phyloP scores from a whole-genome alignment of 2,113 vertebrate species.

The Spea bombifrons region DNA sequence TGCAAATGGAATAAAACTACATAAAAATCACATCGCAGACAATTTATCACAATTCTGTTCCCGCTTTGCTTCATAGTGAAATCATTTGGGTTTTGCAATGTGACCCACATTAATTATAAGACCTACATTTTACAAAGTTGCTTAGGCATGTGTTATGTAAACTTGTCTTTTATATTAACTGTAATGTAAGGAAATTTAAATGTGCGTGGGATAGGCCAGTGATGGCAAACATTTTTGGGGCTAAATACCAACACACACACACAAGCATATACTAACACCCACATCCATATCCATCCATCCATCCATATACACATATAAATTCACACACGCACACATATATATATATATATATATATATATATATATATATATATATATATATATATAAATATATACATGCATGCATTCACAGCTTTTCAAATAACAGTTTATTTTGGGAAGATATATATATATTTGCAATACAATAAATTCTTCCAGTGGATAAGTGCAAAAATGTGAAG shows the following conservation, averaged over 20 bases:
- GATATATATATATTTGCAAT: neutral
- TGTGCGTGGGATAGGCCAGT: no score
- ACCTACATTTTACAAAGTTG: no score
- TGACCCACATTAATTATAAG: neutral
- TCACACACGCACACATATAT: neutral
- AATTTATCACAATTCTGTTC: neutral
- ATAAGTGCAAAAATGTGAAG: neutral
- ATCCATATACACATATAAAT: no score
- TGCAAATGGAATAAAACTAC: conserved; percentile 10
- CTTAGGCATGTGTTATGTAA: no score
- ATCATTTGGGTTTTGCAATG: neutral
- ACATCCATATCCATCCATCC: no score
- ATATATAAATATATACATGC: neutral
- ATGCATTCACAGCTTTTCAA: neutral
- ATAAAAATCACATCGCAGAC: conserved; percentile 26
- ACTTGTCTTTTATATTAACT: neutral
- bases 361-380: neutral
- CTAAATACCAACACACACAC: neutral
- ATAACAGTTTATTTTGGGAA: no score
- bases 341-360: neutral
- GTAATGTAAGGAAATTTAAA: neutral
- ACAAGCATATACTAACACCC: neutral
- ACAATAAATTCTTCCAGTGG: no score
- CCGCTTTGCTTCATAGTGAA: neutral
- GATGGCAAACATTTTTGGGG: no score